Percentiles rank a stretch among this genome's conserved stretches.
Evolutionary conservation across 2,888 invertebrate genomes (phyloP).

Genomic region (Phyllotreta striolata): DNA sequence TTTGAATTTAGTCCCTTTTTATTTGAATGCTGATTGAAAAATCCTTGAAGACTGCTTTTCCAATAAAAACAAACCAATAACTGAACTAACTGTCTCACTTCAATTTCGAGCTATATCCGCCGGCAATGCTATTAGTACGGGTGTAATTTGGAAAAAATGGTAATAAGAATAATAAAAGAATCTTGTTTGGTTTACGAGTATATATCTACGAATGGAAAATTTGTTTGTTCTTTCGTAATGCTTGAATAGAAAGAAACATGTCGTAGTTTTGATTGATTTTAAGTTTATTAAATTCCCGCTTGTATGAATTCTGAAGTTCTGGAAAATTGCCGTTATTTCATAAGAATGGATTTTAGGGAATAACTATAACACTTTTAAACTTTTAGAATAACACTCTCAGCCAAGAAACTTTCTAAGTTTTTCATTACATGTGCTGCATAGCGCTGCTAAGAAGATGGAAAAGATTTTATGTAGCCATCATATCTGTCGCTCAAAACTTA

Average conservation of each 20-base stretch:
- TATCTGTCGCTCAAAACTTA: neutral
- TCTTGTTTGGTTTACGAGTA: neutral
- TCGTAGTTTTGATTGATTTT: conserved; percentile 20
- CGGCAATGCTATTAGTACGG: neutral
- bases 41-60: neutral
- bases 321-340: conserved; percentile 22
- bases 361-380: conserved; percentile 23
- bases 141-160: too few species aligned
- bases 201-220: conserved; percentile 4
- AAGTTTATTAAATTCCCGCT: conserved; percentile 10
- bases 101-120: conserved; percentile 3
- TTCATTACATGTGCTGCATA: conserved; percentile 14
- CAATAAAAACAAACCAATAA: conserved; percentile 15
- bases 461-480: neutral
- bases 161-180: too few species aligned
- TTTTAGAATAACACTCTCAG: conserved; percentile 16
- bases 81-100: conserved; percentile 15
- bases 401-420: conserved; percentile 8
- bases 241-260: neutral
- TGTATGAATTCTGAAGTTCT: conserved; percentile 16
- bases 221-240: conserved; percentile 3
- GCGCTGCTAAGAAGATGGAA: conserved; percentile 1
- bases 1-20: too few species aligned
- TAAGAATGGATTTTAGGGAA: conserved; percentile 18
- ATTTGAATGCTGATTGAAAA: too few species aligned